These are phyloP conservation scores for Neopipo cinnamomea DNA, from an alignment of 2,113 vertebrate genomes.

Conservation along the genomic window DNA sequence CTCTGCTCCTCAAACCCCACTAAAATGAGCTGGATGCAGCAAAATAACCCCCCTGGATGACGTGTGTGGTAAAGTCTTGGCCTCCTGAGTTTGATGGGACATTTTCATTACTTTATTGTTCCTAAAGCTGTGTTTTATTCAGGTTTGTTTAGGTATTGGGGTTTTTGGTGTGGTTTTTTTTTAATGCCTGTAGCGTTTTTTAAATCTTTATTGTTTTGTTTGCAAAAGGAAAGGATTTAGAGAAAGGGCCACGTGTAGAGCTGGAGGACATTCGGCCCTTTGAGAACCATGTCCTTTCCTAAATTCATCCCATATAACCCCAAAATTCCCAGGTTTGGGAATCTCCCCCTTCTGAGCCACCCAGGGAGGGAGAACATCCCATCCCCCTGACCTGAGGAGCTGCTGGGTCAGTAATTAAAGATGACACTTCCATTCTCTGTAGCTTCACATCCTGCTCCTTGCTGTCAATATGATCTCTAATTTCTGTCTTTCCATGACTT, in stretches of 20 bases:
- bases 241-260: accelerated
- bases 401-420: background rate
- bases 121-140: background rate
- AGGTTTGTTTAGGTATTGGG: no score
- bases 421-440: background rate
- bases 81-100: background rate
- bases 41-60: background rate
- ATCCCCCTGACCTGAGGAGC: background rate
- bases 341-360: background rate
- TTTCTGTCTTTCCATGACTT: background rate
- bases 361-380: background rate
- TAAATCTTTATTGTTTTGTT: background rate
- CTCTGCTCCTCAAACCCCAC: background rate
- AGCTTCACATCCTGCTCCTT: background rate
- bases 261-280: background rate
- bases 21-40: background rate
- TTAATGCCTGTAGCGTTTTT: background rate
- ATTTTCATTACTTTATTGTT: background rate
- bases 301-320: background rate
- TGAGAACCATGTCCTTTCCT: background rate
- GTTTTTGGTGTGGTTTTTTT: background rate
- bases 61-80: background rate
- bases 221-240: background rate
- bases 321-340: background rate
- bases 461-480: background rate